Evolutionary conservation across 92 coral and sea anemone species (phyloP).

Genomic region (Umimayanthus kanabou): DNA sequence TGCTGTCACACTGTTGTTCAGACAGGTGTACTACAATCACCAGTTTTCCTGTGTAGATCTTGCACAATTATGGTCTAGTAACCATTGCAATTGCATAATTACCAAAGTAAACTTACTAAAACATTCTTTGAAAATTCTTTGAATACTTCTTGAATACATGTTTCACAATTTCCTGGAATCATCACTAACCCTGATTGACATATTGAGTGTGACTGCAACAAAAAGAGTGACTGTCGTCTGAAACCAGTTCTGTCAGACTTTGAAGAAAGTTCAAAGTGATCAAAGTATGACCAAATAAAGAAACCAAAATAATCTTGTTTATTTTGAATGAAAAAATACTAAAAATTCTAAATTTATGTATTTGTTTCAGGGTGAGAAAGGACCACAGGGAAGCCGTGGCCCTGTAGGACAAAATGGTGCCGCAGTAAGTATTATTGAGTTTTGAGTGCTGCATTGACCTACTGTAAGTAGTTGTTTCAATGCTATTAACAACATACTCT

Average conservation of each 20-base stretch:
- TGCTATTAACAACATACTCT: too few species aligned
- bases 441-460: neutral
- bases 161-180: too few species aligned
- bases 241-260: too few species aligned
- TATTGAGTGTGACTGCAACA: too few species aligned
- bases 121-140: too few species aligned
- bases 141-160: too few species aligned
- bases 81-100: too few species aligned
- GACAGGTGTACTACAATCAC: neutral
- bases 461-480: neutral
- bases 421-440: neutral
- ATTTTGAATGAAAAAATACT: neutral
- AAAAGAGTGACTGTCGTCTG: too few species aligned
- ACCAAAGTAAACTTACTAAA: too few species aligned
- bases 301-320: neutral
- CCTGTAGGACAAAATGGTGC: neutral
- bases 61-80: too few species aligned
- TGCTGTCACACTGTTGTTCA: neutral
- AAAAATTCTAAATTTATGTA: neutral
- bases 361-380: slow-evolving; percentile 21
- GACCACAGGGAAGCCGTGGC: neutral
- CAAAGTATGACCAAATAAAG: neutral
- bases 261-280: neutral
- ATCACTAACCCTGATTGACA: too few species aligned
- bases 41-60: neutral